Percentiles rank a stretch among this genome's conserved stretches.
phyloP scores from a whole-genome alignment of 1,140 invertebrate species.

The Habropoda laboriosa region DNA sequence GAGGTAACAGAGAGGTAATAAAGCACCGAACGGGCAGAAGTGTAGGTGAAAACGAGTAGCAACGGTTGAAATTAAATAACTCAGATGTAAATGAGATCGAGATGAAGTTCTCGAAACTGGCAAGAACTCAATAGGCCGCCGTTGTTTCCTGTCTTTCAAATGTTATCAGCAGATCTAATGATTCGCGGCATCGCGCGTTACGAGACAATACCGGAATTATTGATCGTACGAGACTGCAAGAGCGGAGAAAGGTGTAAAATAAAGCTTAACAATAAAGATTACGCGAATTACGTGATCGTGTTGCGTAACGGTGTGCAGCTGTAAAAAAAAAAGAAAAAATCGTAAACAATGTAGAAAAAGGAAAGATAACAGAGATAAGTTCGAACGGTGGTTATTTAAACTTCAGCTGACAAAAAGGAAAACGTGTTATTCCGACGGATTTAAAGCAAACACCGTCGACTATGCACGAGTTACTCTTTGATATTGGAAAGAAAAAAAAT shows the following conservation, averaged over 20 bases:
- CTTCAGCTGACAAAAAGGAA: too few species aligned
- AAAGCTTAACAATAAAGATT: not conserved
- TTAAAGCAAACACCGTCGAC: too few species aligned
- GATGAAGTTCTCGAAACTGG: not conserved
- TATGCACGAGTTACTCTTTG: too few species aligned
- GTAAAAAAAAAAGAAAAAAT: not conserved
- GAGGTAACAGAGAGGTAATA: too few species aligned
- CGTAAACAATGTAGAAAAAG: not conserved
- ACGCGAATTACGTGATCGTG: not conserved
- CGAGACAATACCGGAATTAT: slow-evolving; percentile 3
- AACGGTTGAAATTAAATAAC: too few species aligned
- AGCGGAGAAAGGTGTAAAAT: not conserved
- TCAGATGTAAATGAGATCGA: not conserved
- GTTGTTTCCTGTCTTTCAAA: not conserved
- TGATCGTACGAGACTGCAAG: not conserved
- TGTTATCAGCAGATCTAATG: not conserved
- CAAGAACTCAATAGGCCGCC: not conserved
- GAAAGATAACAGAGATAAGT: too few species aligned
- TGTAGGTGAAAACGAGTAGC: too few species aligned
- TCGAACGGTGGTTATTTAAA: too few species aligned
- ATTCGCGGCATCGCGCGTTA: not conserved
- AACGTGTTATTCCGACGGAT: too few species aligned
- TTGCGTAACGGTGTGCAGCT: not conserved
- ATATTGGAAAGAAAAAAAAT: not conserved
- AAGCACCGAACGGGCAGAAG: too few species aligned